Conservation (phyloP, 2,888 invertebrate genomes). For the Scaptomyza reducta region DNA sequence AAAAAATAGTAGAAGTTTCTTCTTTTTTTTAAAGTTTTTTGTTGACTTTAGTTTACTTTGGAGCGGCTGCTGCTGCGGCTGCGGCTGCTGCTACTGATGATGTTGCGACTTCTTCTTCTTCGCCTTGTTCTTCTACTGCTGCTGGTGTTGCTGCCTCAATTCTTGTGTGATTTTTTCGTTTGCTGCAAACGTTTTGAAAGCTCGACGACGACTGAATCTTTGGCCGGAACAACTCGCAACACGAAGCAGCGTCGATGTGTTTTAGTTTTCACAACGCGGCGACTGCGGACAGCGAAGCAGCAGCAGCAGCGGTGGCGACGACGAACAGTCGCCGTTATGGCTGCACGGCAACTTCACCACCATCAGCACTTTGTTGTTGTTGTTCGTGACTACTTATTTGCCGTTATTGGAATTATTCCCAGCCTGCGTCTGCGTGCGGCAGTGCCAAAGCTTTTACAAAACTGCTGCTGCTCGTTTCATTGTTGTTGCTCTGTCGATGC, state of each 20-base stretch:
- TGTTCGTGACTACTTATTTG: constrained; percentile 10
- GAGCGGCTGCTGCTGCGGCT: constrained; percentile 45
- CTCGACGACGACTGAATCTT: constrained; percentile 84
- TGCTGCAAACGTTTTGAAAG: constrained; percentile 83
- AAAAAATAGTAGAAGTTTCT: constrained; percentile 22
- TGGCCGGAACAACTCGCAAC: constrained; percentile 65
- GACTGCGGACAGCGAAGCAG: constrained; percentile 15
- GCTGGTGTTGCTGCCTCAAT: constrained; percentile 30
- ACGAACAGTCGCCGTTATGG: constrained; percentile 49
- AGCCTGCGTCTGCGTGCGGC: constrained; percentile 64
- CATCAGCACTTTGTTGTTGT: constrained; percentile 19
- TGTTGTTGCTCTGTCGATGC: constrained; percentile 1
- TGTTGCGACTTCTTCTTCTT: constrained; percentile 48
- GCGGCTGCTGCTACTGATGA: constrained; percentile 46
- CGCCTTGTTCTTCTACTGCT: constrained; percentile 28
- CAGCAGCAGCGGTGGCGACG: constrained; percentile 46
- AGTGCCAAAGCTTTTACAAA: constrained; percentile 42
- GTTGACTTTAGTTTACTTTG: constrained; percentile 35
- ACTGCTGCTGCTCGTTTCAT: constrained; percentile 2
- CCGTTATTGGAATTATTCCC: constrained; percentile 70
- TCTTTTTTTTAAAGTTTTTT: constrained; percentile 1
- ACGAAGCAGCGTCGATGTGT: constrained; percentile 63
- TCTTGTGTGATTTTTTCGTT: constrained; percentile 53
- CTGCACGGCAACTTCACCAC: constrained; percentile 63
- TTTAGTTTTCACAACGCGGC: constrained; percentile 26